Evolutionary conservation across 2,888 invertebrate genomes (phyloP).

Genomic region (Tubulanus polymorphus): DNA sequence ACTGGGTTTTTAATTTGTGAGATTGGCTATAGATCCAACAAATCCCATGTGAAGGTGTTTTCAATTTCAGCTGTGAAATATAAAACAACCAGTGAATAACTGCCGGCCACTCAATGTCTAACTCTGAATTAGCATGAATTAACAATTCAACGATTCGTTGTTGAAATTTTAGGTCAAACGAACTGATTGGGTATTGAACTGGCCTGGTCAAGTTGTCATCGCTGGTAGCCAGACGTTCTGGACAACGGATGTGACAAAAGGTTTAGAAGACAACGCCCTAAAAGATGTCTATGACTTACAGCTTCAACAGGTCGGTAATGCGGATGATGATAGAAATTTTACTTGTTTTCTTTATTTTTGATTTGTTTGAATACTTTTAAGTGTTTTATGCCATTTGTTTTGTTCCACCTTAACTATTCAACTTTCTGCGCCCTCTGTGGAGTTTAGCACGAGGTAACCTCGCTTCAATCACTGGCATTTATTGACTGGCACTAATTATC

Average conservation of each 20-base stretch:
- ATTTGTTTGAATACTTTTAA: background rate
- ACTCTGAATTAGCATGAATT: no score
- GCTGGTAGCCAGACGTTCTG: conserved; percentile 70
- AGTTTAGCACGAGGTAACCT: no score
- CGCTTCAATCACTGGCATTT: no score
- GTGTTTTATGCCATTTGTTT: background rate
- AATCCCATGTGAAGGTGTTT: no score
- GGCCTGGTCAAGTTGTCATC: conserved; percentile 78
- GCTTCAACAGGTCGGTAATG: background rate
- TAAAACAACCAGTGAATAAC: no score
- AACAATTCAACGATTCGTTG: no score
- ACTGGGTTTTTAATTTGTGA: no score
- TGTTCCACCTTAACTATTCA: conserved; percentile 18
- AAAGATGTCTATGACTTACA: conserved; percentile 44
- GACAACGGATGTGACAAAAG: conserved; percentile 69
- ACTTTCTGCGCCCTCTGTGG: conserved; percentile 31
- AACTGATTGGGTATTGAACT: conserved; percentile 67
- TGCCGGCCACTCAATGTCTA: no score
- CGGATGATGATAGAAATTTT: no score
- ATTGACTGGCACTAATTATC: no score
- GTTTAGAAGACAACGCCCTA: conserved; percentile 59
- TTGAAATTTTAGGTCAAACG: conserved; percentile 56
- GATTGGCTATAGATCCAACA: no score
- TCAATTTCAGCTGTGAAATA: no score
- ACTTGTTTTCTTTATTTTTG: background rate